phyloP scores from a whole-genome alignment of 1,140 invertebrate genomes.

The Adelges cooleyi region DNA sequence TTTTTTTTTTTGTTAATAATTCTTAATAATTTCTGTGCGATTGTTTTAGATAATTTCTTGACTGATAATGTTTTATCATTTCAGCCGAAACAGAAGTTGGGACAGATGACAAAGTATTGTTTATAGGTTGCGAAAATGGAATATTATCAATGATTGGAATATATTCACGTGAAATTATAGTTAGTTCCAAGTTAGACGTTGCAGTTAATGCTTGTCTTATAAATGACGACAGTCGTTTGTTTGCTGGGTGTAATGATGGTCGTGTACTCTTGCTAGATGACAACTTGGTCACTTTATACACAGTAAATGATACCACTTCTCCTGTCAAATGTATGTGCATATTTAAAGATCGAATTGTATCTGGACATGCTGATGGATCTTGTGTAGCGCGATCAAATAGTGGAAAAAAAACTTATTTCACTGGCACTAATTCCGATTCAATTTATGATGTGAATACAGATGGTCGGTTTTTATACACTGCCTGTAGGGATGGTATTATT shows the following conservation, averaged over 20 bases:
- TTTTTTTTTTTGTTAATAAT: conserved; percentile 6
- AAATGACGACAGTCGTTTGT: conserved; percentile 38
- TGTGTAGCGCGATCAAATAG: conserved; percentile 39
- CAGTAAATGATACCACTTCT: conserved; percentile 33
- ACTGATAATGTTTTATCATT: conserved; percentile 33
- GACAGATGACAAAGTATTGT: conserved; percentile 51
- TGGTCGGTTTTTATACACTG: conserved; percentile 44
- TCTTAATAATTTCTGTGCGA: too few species aligned
- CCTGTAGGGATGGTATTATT: conserved; percentile 44
- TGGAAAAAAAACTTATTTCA: conserved; percentile 44
- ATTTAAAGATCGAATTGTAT: conserved; percentile 8
- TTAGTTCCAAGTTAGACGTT: conserved; percentile 38
- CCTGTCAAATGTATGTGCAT: conserved; percentile 33
- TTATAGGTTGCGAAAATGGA: conserved; percentile 53
- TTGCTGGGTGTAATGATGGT: conserved; percentile 44
- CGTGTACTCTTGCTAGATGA: conserved; percentile 41
- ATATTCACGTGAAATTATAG: conserved; percentile 43
- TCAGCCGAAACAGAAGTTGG: conserved; percentile 47
- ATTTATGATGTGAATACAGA: conserved; percentile 47
- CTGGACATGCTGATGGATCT: conserved; percentile 48
- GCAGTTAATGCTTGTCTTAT: conserved; percentile 44
- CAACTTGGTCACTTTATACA: conserved; percentile 35
- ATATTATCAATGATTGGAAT: conserved; percentile 46
- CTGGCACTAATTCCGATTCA: conserved; percentile 57
- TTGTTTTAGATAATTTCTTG: too few species aligned